Percentiles rank a stretch among this genome's conserved stretches.
Evolutionary conservation across 2,113 vertebrate genomes (phyloP).

Genomic region (Chlorodrepanis virens): DNA sequence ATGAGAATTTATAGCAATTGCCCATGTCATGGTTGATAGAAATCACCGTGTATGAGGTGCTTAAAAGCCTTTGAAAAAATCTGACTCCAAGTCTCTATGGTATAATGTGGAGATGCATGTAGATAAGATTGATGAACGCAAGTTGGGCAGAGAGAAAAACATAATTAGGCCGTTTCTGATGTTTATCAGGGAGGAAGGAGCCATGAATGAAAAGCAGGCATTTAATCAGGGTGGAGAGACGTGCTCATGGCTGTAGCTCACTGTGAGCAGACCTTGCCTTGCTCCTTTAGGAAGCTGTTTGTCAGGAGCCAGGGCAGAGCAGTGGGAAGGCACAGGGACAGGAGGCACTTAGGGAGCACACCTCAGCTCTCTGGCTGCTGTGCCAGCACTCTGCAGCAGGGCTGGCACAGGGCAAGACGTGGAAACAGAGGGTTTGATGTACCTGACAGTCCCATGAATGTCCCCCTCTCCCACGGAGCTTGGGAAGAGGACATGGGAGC

Average conservation of each 20-base stretch:
- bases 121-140: constrained; percentile 23
- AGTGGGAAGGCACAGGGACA: not conserved
- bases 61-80: constrained; percentile 22
- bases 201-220: constrained; percentile 17
- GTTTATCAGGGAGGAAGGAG: constrained; percentile 11
- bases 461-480: not conserved
- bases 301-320: not conserved
- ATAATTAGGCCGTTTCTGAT: constrained; percentile 23
- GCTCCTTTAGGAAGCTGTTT: not conserved
- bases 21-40: not conserved
- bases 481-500: not conserved
- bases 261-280: not conserved
- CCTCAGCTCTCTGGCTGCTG: rapidly evolving
- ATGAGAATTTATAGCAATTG: not conserved
- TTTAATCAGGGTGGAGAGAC: not conserved
- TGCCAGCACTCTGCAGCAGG: rapidly evolving
- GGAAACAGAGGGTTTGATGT: not conserved
- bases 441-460: not conserved
- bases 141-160: constrained; percentile 11
- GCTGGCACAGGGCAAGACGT: not conserved
- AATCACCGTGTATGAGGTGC: not conserved
- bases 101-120: not conserved
- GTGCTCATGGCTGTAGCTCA: not conserved
- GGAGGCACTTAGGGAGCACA: rapidly evolving
- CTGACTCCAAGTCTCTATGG: not conserved